Conservation (phyloP, 2,113 vertebrate genomes). For the Hemiscyllium ocellatum region DNA sequence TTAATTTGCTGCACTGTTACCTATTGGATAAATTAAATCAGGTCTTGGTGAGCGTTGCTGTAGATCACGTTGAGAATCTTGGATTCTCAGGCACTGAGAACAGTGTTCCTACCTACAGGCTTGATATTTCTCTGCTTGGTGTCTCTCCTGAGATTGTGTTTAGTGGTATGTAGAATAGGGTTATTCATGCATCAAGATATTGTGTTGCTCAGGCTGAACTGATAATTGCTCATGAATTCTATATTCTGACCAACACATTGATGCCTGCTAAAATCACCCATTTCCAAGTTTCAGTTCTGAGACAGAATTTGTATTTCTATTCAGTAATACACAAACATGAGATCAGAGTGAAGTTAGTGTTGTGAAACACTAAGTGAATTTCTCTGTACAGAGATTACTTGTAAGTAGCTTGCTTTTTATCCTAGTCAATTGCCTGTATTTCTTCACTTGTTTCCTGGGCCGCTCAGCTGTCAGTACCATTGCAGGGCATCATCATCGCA, state of each 20-base stretch:
- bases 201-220: background rate
- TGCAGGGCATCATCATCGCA: too few species aligned
- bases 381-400: background rate
- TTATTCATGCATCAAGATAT: background rate
- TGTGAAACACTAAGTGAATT: background rate
- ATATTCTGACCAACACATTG: background rate
- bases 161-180: background rate
- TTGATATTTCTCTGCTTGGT: background rate
- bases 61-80: background rate
- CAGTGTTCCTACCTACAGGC: background rate
- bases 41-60: background rate
- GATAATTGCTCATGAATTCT: background rate
- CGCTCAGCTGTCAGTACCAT: background rate
- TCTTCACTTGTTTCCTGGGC: background rate
- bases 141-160: background rate
- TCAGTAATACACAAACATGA: background rate
- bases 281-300: background rate
- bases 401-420: background rate
- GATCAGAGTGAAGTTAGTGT: background rate
- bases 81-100: background rate
- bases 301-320: background rate
- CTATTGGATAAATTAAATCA: background rate
- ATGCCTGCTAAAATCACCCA: background rate
- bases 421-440: background rate
- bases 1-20: background rate